Conservation (phyloP, 2,113 vertebrate species). For the Zonotrichia leucophrys region DNA sequence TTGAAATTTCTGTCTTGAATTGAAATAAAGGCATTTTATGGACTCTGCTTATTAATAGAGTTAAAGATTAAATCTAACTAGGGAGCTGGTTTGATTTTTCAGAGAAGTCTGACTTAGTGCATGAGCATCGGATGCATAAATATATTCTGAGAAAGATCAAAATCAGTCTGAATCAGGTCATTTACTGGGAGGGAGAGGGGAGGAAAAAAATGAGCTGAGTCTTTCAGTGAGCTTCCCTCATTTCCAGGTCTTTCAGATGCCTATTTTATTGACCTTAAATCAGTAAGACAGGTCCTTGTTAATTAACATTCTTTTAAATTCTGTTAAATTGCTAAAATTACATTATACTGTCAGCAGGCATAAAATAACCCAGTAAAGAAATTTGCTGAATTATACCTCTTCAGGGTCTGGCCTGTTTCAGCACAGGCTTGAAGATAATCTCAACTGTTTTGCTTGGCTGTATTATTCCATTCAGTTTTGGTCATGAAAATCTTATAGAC, state of each 20-base stretch:
- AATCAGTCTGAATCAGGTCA: not conserved
- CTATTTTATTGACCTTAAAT: conserved; percentile 14
- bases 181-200: not conserved
- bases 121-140: not conserved
- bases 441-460: not conserved
- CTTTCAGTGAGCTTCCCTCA: not conserved
- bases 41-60: not conserved
- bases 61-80: not conserved
- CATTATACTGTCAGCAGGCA: conserved; percentile 29
- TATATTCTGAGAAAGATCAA: not conserved
- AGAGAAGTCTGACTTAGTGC: not conserved
- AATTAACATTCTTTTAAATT: conserved; percentile 37
- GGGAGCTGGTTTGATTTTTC: conserved; percentile 3
- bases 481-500: not conserved
- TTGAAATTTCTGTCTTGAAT: conserved; percentile 17
- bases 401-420: not conserved
- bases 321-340: conserved; percentile 30
- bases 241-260: not conserved
- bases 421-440: not conserved
- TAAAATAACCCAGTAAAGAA: conserved; percentile 24
- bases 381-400: not conserved
- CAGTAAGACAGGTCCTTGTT: conserved; percentile 19
- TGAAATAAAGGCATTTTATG: conserved; percentile 10
- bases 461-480: not conserved
- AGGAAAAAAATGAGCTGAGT: not conserved